These are phyloP conservation scores for Hypomecis punctinalis DNA, from an alignment of 2,888 invertebrate genomes.

Conservation along the genomic window DNA sequence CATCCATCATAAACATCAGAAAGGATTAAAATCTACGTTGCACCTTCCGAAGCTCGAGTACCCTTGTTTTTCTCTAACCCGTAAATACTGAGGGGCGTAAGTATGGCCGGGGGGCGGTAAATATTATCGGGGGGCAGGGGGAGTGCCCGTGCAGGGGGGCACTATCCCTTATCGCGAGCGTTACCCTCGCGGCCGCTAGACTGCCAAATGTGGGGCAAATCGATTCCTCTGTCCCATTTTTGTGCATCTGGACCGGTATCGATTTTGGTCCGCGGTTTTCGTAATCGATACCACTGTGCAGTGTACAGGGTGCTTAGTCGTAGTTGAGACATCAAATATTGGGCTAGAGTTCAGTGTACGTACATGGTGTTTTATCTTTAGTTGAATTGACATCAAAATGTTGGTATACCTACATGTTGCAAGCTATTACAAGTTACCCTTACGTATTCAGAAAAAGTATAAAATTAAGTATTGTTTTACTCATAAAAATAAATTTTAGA, in stretches of 20 bases:
- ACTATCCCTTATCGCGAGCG: conserved; percentile 85
- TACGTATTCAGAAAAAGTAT: no score
- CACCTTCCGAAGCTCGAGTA: conserved; percentile 84
- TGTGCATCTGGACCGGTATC: conserved; percentile 84
- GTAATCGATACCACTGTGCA: conserved; percentile 40
- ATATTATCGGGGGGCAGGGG: conserved; percentile 81
- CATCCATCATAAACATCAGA: conserved; percentile 85
- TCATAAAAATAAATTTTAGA: no score
- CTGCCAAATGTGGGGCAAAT: conserved; percentile 84
- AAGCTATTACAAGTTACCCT: no score
- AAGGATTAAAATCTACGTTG: conserved; percentile 86
- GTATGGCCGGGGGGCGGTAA: conserved; percentile 85
- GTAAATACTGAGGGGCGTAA: conserved; percentile 85
- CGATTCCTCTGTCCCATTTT: conserved; percentile 83
- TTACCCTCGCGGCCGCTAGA: conserved; percentile 83
- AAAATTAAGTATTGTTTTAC: no score
- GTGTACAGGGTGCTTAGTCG: not conserved
- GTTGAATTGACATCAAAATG: no score
- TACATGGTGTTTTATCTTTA: not conserved
- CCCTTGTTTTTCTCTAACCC: conserved; percentile 85
- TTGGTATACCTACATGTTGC: no score
- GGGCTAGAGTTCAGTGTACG: not conserved
- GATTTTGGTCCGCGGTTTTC: conserved; percentile 60
- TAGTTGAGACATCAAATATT: not conserved
- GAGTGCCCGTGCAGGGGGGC: conserved; percentile 73